phyloP scores from a whole-genome alignment of 2,888 invertebrate species.

The Steinernema carpocapsae region DNA sequence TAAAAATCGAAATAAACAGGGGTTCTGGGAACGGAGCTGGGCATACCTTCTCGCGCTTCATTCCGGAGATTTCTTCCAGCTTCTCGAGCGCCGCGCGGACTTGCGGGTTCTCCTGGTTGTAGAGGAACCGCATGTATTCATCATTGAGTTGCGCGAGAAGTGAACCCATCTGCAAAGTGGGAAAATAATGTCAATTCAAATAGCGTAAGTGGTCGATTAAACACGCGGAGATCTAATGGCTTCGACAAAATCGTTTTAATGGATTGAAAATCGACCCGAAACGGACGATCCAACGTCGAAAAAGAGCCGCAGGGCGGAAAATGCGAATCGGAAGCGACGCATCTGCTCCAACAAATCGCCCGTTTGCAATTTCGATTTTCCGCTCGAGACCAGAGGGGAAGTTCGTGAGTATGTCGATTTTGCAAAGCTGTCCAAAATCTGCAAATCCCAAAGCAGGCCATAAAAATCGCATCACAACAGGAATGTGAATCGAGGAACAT shows the following conservation, averaged over 20 bases:
- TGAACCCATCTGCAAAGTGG: neutral
- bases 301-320: too few species aligned
- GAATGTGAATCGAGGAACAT: too few species aligned
- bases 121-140: constrained; percentile 11
- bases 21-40: neutral
- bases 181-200: neutral
- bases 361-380: neutral
- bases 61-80: constrained; percentile 34
- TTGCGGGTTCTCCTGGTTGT: constrained; percentile 18
- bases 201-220: neutral
- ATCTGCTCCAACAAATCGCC: neutral
- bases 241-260: too few species aligned
- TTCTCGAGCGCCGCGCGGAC: neutral
- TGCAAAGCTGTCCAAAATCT: neutral
- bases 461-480: too few species aligned
- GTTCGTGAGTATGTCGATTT: too few species aligned
- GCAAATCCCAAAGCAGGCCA: neutral
- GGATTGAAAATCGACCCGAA: too few species aligned
- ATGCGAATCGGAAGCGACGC: neutral
- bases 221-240: too few species aligned
- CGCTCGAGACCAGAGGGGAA: neutral
- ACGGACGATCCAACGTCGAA: too few species aligned
- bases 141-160: neutral
- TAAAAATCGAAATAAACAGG: neutral
- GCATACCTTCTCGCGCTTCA: constrained; percentile 35